Evolutionary conservation across 1,140 invertebrate species (phyloP).

Genomic region (Scylla paramamosain): DNA sequence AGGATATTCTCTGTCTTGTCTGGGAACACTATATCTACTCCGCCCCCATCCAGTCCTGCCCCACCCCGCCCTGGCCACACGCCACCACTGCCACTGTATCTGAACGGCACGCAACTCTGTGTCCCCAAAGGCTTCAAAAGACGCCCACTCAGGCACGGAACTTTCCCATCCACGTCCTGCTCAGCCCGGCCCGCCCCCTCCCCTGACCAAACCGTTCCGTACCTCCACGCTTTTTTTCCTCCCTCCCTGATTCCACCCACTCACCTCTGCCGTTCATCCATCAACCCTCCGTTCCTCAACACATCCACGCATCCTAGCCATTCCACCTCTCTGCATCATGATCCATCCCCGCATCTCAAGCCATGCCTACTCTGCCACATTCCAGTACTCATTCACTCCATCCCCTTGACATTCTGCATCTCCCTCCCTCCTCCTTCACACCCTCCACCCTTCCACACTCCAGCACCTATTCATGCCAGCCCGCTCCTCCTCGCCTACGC

Average conservation of each 20-base stretch:
- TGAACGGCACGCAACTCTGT: background rate
- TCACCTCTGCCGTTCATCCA: background rate
- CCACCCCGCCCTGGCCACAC: background rate
- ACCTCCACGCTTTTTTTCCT: background rate
- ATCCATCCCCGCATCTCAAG: background rate
- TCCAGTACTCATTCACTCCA: background rate
- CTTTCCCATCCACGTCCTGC: too few relatives aligned
- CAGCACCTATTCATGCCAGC: background rate
- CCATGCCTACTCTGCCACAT: background rate
- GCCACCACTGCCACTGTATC: background rate
- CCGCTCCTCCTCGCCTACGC: background rate
- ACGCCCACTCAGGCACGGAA: too few relatives aligned
- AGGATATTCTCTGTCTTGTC: too few relatives aligned
- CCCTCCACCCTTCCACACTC: background rate
- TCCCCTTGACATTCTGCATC: background rate
- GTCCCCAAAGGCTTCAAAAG: too few relatives aligned
- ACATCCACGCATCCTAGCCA: background rate
- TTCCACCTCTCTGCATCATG: background rate
- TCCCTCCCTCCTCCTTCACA: background rate
- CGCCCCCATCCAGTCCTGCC: too few relatives aligned
- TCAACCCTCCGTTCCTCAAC: background rate
- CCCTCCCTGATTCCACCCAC: background rate
- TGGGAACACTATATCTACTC: too few relatives aligned
- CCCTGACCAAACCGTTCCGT: background rate
- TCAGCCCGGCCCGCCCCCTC: too few relatives aligned